phyloP scores from a whole-genome alignment of 1,140 invertebrate genomes.

The Scaptodrosophila lebanonensis region DNA sequence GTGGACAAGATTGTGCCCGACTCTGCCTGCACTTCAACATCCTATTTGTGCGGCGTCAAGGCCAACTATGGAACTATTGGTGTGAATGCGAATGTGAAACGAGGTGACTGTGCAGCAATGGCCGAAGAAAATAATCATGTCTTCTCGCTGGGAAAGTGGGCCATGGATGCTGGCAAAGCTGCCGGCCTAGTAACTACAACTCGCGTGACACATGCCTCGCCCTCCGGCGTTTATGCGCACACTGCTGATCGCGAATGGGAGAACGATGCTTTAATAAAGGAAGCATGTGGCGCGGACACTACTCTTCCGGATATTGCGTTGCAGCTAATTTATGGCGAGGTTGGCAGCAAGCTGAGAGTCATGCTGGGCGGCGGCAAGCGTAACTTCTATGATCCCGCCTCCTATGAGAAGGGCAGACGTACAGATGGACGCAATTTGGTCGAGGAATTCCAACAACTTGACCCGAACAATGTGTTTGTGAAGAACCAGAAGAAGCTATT shows the following conservation, averaged over 20 bases:
- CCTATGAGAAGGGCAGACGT: constrained; percentile 82
- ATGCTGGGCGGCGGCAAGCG: constrained; percentile 86
- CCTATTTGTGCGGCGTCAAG: constrained; percentile 90
- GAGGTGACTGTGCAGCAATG: constrained; percentile 78
- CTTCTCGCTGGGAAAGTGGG: constrained; percentile 82
- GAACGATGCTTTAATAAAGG: constrained; percentile 80
- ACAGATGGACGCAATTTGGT: constrained; percentile 81
- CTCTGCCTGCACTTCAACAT: constrained; percentile 87
- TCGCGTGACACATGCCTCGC: constrained; percentile 88
- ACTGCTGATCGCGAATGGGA: constrained; percentile 87
- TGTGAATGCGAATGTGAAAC: constrained; percentile 81
- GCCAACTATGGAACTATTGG: constrained; percentile 86
- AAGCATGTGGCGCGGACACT: constrained; percentile 56
- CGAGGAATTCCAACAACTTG: constrained; percentile 81
- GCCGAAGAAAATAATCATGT: constrained; percentile 78
- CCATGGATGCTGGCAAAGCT: constrained; percentile 83
- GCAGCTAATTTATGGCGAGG: constrained; percentile 84
- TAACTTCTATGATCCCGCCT: constrained; percentile 81
- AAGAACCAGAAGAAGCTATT: constrained; percentile 82
- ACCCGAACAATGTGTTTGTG: constrained; percentile 80
- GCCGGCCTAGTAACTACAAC: constrained; percentile 89
- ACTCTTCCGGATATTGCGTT: constrained; percentile 83
- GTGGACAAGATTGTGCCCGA: constrained; percentile 85
- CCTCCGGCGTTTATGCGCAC: constrained; percentile 89
- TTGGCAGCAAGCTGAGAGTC: constrained; percentile 81